Conservation (phyloP, 2,797 vertebrate genomes). For the Crax fasciolata region DNA sequence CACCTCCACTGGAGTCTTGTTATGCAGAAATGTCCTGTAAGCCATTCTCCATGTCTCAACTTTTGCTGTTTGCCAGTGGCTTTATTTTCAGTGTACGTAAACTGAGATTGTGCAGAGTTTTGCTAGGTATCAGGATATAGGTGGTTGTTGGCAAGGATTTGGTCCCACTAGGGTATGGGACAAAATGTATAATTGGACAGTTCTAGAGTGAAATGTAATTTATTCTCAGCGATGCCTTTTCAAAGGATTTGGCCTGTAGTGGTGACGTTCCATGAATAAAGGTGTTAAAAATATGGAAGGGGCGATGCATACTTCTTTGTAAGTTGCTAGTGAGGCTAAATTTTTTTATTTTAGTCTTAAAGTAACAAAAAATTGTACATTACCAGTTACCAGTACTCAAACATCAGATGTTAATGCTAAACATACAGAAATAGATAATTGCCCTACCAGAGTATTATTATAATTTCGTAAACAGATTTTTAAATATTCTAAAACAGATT, state of each 20-base stretch:
- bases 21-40: not conserved
- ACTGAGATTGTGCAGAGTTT: not conserved
- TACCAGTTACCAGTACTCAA: not conserved
- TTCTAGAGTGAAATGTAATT: not conserved
- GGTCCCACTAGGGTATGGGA: fast-evolving
- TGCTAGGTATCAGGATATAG: not conserved
- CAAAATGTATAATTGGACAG: not conserved
- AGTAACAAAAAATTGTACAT: not conserved
- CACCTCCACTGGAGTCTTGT: not conserved
- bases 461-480: not conserved
- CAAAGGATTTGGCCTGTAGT: not conserved
- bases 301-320: not conserved
- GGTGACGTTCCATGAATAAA: not conserved
- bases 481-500: not conserved
- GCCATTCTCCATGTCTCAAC: not conserved
- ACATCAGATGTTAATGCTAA: not conserved
- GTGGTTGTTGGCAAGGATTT: not conserved
- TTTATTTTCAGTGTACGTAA: not conserved
- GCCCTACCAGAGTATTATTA: not conserved
- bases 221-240: not conserved
- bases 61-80: not conserved
- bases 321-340: not conserved
- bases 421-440: not conserved
- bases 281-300: not conserved
- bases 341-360: not conserved